Evolutionary conservation across 2,113 vertebrate species (phyloP).

Genomic region (Corvus cornix): DNA sequence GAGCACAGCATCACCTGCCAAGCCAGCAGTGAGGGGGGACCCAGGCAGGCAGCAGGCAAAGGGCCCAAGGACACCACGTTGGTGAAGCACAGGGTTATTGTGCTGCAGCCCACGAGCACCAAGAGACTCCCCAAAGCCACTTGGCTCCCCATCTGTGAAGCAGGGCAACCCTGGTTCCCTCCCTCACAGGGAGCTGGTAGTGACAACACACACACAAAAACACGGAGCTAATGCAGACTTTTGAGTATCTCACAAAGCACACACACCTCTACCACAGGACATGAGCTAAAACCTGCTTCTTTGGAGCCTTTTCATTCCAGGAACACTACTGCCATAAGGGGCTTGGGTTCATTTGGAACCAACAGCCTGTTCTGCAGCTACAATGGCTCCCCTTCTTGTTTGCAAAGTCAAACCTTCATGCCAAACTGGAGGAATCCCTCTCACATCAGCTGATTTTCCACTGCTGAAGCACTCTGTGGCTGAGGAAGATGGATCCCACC

Average conservation of each 20-base stretch:
- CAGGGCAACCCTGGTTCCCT: background rate
- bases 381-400: rapidly evolving
- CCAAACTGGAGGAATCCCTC: background rate
- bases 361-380: background rate
- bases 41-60: background rate
- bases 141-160: background rate
- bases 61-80: rapidly evolving
- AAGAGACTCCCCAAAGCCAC: background rate
- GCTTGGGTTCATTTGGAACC: background rate
- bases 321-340: background rate
- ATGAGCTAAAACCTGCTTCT: background rate
- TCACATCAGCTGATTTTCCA: background rate
- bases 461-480: background rate
- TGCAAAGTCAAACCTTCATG: background rate
- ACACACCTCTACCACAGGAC: background rate
- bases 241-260: background rate
- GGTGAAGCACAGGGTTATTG: background rate
- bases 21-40: background rate
- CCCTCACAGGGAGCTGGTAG: background rate
- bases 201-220: background rate
- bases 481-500: background rate
- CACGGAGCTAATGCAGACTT: background rate
- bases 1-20: background rate
- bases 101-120: background rate
- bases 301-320: background rate